Percentiles rank a stretch among this genome's conserved stretches.
phyloP scores from a whole-genome alignment of 2,113 vertebrate species.

The Oreochromis tanganicae region DNA sequence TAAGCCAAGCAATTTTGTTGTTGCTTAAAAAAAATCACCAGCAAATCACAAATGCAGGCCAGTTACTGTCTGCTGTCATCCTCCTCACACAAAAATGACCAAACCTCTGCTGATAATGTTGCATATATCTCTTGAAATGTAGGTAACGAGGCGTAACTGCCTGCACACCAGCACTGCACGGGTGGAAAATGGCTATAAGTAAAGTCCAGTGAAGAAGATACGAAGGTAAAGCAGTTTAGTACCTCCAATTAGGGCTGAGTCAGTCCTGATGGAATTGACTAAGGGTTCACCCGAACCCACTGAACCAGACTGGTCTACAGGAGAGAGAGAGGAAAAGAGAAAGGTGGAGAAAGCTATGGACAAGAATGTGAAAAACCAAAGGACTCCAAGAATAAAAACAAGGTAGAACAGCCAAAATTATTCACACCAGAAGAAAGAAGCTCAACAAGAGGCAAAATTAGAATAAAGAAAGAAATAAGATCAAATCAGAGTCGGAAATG shows the following conservation, averaged over 20 bases:
- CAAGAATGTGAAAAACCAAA: neutral
- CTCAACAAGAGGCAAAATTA: neutral
- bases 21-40: neutral
- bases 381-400: neutral
- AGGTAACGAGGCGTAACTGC: neutral
- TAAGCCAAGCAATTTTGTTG: neutral
- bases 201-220: neutral
- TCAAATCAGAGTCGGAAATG: neutral
- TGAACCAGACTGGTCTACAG: constrained; percentile 87
- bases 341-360: neutral
- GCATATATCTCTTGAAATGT: neutral
- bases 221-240: constrained; percentile 43
- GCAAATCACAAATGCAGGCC: neutral
- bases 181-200: neutral
- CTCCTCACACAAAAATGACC: neutral
- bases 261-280: constrained; percentile 83
- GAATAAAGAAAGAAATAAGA: neutral
- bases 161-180: neutral
- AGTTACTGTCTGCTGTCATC: neutral
- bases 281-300: constrained; percentile 83
- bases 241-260: constrained; percentile 96
- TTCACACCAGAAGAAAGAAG: neutral
- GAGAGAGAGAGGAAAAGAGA: constrained; percentile 8
- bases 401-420: neutral
- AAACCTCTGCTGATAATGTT: neutral